Conservation (phyloP, 2,797 vertebrate species). For the Anabacerthia variegaticeps region DNA sequence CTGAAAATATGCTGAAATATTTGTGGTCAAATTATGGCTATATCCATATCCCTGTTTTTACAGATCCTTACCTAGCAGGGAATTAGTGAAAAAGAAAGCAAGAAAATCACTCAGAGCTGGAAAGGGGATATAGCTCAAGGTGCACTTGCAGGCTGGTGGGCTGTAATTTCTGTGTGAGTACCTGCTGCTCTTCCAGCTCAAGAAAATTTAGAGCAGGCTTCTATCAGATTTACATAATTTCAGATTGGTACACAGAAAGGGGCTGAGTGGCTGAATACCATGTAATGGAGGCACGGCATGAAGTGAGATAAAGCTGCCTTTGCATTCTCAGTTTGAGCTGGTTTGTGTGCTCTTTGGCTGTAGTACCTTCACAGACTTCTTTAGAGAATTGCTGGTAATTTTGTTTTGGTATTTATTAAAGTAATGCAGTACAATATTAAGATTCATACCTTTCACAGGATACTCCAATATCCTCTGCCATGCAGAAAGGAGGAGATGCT, state of each 20-base stretch:
- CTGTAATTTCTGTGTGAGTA: neutral
- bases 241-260: neutral
- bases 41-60: neutral
- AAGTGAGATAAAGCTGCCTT: neutral
- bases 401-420: neutral
- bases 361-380: neutral
- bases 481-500: neutral
- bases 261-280: neutral
- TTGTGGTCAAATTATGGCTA: neutral
- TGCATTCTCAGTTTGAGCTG: neutral
- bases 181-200: neutral
- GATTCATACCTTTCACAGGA: neutral
- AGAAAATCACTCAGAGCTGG: neutral
- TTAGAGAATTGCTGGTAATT: neutral
- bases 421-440: neutral
- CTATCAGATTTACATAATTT: neutral
- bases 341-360: neutral
- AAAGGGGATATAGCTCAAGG: neutral
- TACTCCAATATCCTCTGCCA: neutral
- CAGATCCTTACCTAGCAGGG: neutral
- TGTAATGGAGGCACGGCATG: neutral
- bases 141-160: neutral
- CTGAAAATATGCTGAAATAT: conserved; percentile 1
- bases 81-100: neutral
- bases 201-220: neutral